Conservation (phyloP, 64 coral and sea anemone species). For the Montipora cactus region DNA sequence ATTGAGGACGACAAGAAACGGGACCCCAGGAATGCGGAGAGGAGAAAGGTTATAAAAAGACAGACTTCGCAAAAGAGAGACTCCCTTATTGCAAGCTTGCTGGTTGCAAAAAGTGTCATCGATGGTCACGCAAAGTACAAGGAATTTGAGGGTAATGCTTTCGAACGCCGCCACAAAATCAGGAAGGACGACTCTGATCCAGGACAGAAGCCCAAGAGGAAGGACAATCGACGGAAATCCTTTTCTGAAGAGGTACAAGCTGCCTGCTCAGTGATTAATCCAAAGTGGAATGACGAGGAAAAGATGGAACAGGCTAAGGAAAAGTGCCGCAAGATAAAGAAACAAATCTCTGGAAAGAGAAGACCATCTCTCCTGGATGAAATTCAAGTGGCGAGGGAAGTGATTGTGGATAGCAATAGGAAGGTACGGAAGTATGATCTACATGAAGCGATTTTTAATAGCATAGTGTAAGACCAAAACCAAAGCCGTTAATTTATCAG, state of each 20-base stretch:
- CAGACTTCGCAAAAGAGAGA: background rate
- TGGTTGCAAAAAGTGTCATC: slow-evolving; percentile 1
- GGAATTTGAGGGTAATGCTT: background rate
- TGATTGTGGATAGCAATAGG: background rate
- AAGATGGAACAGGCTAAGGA: background rate
- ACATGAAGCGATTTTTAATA: background rate
- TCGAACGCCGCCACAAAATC: background rate
- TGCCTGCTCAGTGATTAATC: background rate
- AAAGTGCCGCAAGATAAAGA: slow-evolving; percentile 2
- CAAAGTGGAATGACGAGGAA: background rate
- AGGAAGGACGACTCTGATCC: background rate
- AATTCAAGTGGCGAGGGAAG: slow-evolving; percentile 1
- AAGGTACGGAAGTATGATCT: background rate
- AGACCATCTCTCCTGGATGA: slow-evolving; percentile 4
- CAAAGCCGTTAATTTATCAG: no score
- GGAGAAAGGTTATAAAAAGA: slow-evolving; percentile 21
- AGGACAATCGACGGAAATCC: background rate
- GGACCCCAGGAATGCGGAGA: slow-evolving; percentile 4
- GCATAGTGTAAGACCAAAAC: no score
- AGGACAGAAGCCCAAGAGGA: background rate
- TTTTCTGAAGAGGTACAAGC: background rate
- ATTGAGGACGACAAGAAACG: background rate
- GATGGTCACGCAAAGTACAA: background rate
- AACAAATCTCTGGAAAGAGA: background rate
- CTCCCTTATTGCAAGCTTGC: background rate